Conservation (phyloP, 2,113 vertebrate species). For the Helogale parvula region DNA sequence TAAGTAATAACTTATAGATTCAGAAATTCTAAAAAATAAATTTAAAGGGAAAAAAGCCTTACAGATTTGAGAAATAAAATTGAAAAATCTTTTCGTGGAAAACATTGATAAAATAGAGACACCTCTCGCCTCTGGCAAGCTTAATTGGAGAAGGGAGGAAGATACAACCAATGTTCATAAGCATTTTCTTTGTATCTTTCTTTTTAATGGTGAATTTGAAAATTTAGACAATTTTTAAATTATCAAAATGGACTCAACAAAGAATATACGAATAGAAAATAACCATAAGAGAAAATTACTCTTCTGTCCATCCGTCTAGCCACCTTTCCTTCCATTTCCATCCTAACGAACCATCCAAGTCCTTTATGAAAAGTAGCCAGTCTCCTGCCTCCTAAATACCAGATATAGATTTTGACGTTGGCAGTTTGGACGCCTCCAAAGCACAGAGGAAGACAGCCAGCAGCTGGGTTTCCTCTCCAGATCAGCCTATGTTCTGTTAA, state of each 20-base stretch:
- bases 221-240: background rate
- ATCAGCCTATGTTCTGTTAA: background rate
- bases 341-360: background rate
- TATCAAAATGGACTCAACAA: background rate
- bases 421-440: background rate
- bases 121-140: background rate
- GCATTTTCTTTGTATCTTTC: background rate
- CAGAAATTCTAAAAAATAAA: background rate
- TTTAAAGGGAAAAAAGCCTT: background rate
- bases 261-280: background rate
- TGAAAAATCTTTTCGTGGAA: background rate
- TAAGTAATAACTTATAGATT: background rate
- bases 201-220: conserved; percentile 5
- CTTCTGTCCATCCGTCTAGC: background rate
- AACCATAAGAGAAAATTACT: background rate
- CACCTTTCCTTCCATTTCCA: background rate
- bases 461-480: background rate
- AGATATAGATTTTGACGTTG: background rate
- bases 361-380: background rate
- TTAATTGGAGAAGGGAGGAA: background rate
- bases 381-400: background rate
- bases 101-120: background rate
- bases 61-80: background rate
- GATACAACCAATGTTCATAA: background rate
- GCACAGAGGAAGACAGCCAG: background rate